These are phyloP conservation scores for Nomada ferruginata DNA, from an alignment of 2,888 invertebrate species.

Conservation along the genomic window DNA sequence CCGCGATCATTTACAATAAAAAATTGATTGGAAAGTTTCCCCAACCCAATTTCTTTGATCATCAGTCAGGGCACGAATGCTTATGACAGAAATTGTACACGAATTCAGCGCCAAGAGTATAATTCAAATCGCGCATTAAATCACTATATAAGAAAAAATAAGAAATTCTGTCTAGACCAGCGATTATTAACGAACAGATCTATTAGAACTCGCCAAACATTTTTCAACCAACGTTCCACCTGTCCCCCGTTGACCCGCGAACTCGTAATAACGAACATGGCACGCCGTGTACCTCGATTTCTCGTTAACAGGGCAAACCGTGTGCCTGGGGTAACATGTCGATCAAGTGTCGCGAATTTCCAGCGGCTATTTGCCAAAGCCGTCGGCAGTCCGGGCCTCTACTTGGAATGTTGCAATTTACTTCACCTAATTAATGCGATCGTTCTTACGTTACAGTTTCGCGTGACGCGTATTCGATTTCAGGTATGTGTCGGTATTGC, in stretches of 20 bases:
- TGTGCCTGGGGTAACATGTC: conserved; percentile 19
- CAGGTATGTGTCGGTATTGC: conserved; percentile 9
- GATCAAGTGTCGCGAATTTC: conserved; percentile 46
- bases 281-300: background rate
- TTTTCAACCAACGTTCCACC: conserved; percentile 5
- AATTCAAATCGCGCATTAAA: too few species aligned
- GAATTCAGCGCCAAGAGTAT: too few species aligned
- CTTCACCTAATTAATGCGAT: conserved; percentile 70
- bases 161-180: too few species aligned
- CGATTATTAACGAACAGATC: background rate
- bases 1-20: too few species aligned
- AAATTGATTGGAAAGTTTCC: too few species aligned
- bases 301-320: conserved; percentile 17
- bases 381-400: conserved; percentile 79
- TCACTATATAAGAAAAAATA: too few species aligned
- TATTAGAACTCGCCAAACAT: conserved; percentile 10
- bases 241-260: conserved; percentile 1
- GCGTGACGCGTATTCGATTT: conserved; percentile 36
- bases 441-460: conserved; percentile 54
- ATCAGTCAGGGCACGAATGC: too few species aligned
- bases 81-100: too few species aligned
- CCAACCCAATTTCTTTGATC: too few species aligned
- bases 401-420: conserved; percentile 78
- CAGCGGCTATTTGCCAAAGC: conserved; percentile 40
- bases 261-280: background rate